Evolutionary conservation across 2,888 invertebrate species (phyloP), one percentile per base, ranked within the genome.

Genomic region (Hydroisotoma schaefferi): DNA sequence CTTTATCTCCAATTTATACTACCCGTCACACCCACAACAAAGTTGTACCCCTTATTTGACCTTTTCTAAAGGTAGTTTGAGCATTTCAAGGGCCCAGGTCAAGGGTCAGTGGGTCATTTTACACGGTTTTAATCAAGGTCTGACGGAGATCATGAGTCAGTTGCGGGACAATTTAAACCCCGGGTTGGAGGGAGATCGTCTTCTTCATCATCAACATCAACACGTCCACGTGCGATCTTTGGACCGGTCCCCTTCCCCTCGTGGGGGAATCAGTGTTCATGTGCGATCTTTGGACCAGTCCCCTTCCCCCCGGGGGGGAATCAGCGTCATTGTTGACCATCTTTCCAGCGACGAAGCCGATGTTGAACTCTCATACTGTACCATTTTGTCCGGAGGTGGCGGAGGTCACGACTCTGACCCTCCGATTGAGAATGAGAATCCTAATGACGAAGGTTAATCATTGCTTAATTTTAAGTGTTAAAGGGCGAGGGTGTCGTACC

Each of bases 161-260:
- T 59, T 65, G 69, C 69, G 67, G 65, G 69, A 67, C 25, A 58
- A 54, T 67, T 69, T 65, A 49, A 69, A 69, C 53, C 51, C 63
- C 61, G 65, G 67, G 49, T 52, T 51, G 57, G 60, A 64, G 57
- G 64, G 57, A 57, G 63, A 59, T 59, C 59, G 52, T 55, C 40
- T 48, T 40, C 22, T 46, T 23, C 46, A 46, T 20, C 43, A 43
- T 5, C 40, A 40, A 6, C 51, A 49, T 56, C 22, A 25, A 25
- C 23, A 5, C 20, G 40, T 40, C 8, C 15, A 40, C 20, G 40
- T 40, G n/a, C 40, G 20, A 40, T 20, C 15, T 40, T 40, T 15
- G 5, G 8, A 20, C 20, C n/a, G 40, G 20, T 15, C 40, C 40
- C 5, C 40, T 20, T 5, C 20, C 40, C n/a, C 40, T 10, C 23